Percentiles rank a stretch among this genome's conserved stretches.
These are phyloP conservation scores for Cheilosia grossa DNA, from an alignment of 2,888 invertebrate genomes.

Conservation along the genomic window DNA sequence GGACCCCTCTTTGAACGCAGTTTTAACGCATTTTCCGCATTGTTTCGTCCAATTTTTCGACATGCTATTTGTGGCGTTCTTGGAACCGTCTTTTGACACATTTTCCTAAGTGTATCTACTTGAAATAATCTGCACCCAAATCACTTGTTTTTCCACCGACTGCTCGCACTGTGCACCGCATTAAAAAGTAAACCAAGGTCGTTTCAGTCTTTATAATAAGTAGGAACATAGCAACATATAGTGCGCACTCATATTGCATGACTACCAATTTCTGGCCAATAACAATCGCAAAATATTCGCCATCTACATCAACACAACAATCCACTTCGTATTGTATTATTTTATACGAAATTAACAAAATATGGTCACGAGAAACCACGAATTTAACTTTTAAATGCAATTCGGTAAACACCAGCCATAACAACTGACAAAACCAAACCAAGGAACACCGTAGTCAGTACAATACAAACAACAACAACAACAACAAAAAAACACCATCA, in stretches of 20 bases:
- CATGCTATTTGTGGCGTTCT: too few relatives aligned
- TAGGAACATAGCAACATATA: background rate
- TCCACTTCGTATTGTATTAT: conserved; percentile 13
- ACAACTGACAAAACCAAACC: conserved; percentile 6
- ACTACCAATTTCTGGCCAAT: background rate
- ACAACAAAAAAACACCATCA: conserved; percentile 35
- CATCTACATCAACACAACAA: background rate
- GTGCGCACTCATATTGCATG: background rate
- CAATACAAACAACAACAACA: background rate
- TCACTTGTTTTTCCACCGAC: too few relatives aligned
- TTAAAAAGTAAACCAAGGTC: too few relatives aligned
- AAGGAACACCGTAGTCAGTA: conserved; percentile 5
- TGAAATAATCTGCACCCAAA: too few relatives aligned
- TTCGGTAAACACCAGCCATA: conserved; percentile 32
- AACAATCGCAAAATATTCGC: background rate
- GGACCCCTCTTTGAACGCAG: too few relatives aligned
- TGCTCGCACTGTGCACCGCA: too few relatives aligned
- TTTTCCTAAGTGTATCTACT: too few relatives aligned
- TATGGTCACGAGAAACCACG: conserved; percentile 41
- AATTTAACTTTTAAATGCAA: conserved; percentile 55
- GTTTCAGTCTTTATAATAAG: too few relatives aligned
- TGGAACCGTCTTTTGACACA: too few relatives aligned
- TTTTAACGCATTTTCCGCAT: too few relatives aligned
- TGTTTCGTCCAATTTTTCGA: too few relatives aligned
- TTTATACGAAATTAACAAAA: conserved; percentile 43